These are phyloP conservation scores for Branchellion lobata DNA, from an alignment of 2,888 invertebrate genomes.

Conservation along the genomic window DNA sequence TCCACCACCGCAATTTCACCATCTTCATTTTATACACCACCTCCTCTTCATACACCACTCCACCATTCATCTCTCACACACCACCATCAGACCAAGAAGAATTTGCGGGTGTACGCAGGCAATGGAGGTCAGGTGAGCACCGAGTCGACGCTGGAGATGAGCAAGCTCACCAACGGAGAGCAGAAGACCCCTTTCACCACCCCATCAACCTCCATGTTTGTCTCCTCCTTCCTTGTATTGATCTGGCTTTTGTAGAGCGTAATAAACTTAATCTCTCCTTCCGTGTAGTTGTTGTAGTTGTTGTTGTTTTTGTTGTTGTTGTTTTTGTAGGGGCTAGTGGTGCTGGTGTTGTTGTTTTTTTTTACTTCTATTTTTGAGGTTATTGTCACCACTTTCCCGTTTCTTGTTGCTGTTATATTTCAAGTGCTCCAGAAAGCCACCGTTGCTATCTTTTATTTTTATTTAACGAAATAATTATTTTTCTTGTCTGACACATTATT, in stretches of 20 bases:
- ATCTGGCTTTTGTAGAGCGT: not conserved
- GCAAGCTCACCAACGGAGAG: not conserved
- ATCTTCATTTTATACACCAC: not conserved
- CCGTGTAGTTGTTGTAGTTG: not conserved
- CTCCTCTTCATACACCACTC: too few species aligned
- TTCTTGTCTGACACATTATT: too few species aligned
- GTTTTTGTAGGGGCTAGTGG: too few species aligned
- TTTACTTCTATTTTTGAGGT: too few species aligned
- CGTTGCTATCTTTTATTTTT: too few species aligned
- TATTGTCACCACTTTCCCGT: too few species aligned
- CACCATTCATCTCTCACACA: too few species aligned
- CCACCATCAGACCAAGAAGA: constrained; percentile 13
- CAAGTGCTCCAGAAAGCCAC: too few species aligned
- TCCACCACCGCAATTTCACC: not conserved
- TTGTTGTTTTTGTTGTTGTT: too few species aligned
- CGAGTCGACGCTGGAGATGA: not conserved
- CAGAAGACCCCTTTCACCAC: not conserved
- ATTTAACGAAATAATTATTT: too few species aligned
- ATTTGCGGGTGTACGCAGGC: not conserved
- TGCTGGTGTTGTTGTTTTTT: too few species aligned
- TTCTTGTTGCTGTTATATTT: too few species aligned
- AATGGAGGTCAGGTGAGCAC: not conserved
- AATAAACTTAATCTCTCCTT: not conserved
- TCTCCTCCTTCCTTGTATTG: not conserved
- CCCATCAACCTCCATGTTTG: not conserved